Percentiles rank a stretch among this genome's conserved stretches.
Conservation (phyloP, 2,113 vertebrate genomes). For the Regulus satrapa region DNA sequence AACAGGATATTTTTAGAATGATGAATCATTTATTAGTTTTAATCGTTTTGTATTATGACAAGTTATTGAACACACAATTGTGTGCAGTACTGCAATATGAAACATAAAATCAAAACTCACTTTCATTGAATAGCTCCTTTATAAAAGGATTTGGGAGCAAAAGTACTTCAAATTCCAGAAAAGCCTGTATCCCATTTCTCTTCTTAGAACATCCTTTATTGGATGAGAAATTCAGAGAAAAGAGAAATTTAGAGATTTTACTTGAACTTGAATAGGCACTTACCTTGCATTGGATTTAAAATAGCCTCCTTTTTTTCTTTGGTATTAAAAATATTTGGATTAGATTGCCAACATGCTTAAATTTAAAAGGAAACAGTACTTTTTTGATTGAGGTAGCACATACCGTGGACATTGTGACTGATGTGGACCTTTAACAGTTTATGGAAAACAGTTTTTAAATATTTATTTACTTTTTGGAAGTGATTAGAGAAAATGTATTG, state of each 20-base stretch:
- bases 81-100: background rate
- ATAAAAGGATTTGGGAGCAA: background rate
- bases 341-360: background rate
- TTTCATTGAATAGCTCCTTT: background rate
- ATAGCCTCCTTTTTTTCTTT: background rate
- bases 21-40: slow-evolving; percentile 28
- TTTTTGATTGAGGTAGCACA: background rate
- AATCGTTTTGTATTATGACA: slow-evolving; percentile 3
- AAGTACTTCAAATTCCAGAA: background rate
- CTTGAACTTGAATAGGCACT: background rate
- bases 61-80: slow-evolving; percentile 5
- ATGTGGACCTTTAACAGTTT: background rate
- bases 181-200: background rate
- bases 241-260: background rate
- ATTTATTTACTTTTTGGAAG: background rate
- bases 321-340: background rate
- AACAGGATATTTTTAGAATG: background rate
- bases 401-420: background rate
- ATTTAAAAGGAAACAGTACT: background rate
- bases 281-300: background rate
- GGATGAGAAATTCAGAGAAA: background rate
- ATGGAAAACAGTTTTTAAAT: background rate
- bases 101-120: background rate
- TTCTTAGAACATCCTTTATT: background rate
- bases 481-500: background rate